A percentile compares a stretch with the other conserved stretches of the same genome.
Conservation (phyloP, 2,113 vertebrate genomes). For the Leptobrachium ailaonicum region DNA sequence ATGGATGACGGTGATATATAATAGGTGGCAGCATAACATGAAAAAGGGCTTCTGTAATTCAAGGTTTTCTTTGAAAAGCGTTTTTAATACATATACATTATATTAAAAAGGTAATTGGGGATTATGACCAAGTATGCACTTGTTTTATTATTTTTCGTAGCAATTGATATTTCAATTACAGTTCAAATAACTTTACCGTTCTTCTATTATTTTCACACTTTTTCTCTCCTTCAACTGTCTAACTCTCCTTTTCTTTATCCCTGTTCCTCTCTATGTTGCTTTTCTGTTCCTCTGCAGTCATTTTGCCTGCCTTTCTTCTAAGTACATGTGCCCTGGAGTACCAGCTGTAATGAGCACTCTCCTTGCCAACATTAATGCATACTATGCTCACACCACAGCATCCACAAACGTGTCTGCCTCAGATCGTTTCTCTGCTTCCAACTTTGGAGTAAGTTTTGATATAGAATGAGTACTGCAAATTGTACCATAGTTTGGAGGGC, state of each 20-base stretch:
- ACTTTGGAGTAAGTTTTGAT: conserved; percentile 88
- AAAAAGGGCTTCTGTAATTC: too few relatives aligned
- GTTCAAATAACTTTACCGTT: too few relatives aligned
- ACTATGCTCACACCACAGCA: conserved; percentile 95
- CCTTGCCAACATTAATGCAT: conserved; percentile 97
- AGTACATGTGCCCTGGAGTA: conserved; percentile 98
- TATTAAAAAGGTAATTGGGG: too few relatives aligned
- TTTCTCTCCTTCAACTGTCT: too few relatives aligned
- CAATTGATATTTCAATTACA: too few relatives aligned
- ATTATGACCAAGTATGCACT: too few relatives aligned
- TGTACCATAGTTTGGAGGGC: not conserved
- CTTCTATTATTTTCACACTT: too few relatives aligned
- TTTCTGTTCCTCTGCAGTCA: conserved; percentile 68
- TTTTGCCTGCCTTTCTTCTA: conserved; percentile 97
- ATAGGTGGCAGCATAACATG: too few relatives aligned
- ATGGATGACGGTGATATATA: not conserved
- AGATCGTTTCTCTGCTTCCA: conserved; percentile 94
- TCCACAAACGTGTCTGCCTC: conserved; percentile 97
- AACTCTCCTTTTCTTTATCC: not conserved
- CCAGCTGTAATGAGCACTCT: conserved; percentile 97
- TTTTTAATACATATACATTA: too few relatives aligned
- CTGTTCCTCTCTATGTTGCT: not conserved
- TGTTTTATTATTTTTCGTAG: too few relatives aligned
- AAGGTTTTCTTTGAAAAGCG: too few relatives aligned
- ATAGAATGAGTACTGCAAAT: not conserved